Base-by-base conservation (phyloP, 2,113 vertebrate genomes). In the Salvelinus namaycush region DNA sequence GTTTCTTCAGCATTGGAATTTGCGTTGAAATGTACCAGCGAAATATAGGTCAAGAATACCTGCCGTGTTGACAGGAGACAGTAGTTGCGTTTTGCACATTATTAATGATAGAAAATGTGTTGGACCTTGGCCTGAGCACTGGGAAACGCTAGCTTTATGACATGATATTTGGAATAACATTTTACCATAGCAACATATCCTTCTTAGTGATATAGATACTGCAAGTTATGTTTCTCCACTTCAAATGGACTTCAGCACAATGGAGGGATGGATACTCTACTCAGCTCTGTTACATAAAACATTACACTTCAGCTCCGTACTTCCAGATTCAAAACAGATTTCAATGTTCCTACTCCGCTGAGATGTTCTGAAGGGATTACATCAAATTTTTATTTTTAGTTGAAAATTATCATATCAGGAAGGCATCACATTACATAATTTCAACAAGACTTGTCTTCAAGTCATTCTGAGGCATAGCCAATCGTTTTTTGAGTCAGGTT, bases 201-300 rank as follows among this genome's bases (percentile, higher is more conserved):
- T 39, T 39, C 34, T 44, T 44, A 44, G 39, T 44, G 39, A 44
- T 44, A 44, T 9, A 44, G 39, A 44, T 44, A 22, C 7, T 22
- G 60, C 60, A 64, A 9, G n/a, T 66, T 27, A 66, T 29, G 26
- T 14, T 24, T 66, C 26, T 5, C 64, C 26, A 66, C 13, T 65
- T 12, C 62, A 65, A 65, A 72, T n/a, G 16, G 51, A 57, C 60
- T 27, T 34, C 54, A 27, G 11, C 64, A n/a, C 54, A 59, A 12
- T 73, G 72, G 1, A 60, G 2, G 29, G 31, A 73, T 31, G 7
- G 2, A 62, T 39, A 48, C 59, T 44, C 26, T 31, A 71, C 57
- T 62, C 54, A 34, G 24, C 48, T 69, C n/a, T 64, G 27, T 72
- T 77, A 71, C 70, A 77, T 67, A 77, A 44, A 66, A 77, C 34